Evolutionary conservation across 1,140 invertebrate genomes (phyloP).

Genomic region (Mercenaria mercenaria): DNA sequence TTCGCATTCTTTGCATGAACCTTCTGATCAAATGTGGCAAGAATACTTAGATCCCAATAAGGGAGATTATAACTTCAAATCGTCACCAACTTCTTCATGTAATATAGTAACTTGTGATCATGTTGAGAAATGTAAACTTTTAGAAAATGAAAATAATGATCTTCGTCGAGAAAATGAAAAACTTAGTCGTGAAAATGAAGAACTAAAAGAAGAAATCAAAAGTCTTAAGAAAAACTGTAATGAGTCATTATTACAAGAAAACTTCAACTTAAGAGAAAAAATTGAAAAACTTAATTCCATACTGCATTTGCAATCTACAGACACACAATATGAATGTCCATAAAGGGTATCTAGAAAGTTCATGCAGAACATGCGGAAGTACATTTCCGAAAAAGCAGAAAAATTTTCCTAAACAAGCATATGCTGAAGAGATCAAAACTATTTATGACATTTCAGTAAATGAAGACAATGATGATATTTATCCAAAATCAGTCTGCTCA

Average conservation of each 20-base stretch:
- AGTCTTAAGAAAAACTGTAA: neutral
- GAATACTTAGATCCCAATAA: constrained; percentile 1
- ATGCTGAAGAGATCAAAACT: neutral
- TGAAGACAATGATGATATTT: neutral
- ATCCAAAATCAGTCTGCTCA: neutral
- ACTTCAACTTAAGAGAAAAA: neutral
- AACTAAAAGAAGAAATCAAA: neutral
- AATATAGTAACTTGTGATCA: neutral
- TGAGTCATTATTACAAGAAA: neutral
- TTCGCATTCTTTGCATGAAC: neutral
- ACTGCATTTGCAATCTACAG: neutral
- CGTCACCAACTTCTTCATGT: neutral
- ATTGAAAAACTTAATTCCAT: neutral
- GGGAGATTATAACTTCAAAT: neutral
- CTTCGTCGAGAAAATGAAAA: neutral
- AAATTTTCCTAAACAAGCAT: neutral
- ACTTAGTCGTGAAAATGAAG: neutral
- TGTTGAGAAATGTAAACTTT: neutral
- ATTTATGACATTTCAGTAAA: neutral
- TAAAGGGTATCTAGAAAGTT: neutral
- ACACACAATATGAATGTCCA: neutral
- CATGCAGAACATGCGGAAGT: neutral
- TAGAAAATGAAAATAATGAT: neutral
- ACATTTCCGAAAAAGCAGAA: neutral
- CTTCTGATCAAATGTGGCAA: neutral